phyloP scores from a whole-genome alignment of 2,797 vertebrate species.

The Furcifer pardalis region DNA sequence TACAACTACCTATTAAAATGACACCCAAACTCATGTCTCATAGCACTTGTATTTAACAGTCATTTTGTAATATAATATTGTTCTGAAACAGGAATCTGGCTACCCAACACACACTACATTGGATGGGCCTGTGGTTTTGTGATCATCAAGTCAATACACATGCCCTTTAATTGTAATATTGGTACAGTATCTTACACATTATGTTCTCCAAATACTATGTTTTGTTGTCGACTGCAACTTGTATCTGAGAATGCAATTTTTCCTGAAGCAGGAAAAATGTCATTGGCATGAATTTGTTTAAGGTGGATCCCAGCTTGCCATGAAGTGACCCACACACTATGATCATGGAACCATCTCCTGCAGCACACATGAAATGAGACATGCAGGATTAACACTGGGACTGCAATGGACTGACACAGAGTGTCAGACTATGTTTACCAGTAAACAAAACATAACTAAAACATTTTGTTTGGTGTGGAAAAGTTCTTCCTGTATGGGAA shows the following conservation, averaged over 20 bases:
- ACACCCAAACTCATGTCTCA: constrained; percentile 5
- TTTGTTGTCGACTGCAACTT: too few relatives aligned
- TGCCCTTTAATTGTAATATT: background rate
- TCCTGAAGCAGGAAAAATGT: too few relatives aligned
- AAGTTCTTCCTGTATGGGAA: background rate
- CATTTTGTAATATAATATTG: background rate
- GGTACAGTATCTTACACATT: background rate
- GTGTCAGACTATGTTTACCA: too few relatives aligned
- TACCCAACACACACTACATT: background rate
- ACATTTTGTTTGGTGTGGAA: background rate
- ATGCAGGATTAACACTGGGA: too few relatives aligned
- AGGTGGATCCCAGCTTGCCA: too few relatives aligned
- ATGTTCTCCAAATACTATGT: background rate
- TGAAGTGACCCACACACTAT: too few relatives aligned
- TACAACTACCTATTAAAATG: background rate
- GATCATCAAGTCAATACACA: background rate
- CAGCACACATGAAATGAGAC: too few relatives aligned
- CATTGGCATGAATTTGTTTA: too few relatives aligned
- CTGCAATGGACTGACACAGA: too few relatives aligned
- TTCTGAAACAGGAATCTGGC: background rate
- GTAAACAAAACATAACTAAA: background rate
- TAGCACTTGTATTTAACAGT: constrained; percentile 36
- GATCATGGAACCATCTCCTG: too few relatives aligned
- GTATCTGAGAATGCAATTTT: too few relatives aligned
- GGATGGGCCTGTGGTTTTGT: background rate